Evolutionary conservation across 2,888 invertebrate genomes (phyloP).

Genomic region (Muscina levida): DNA sequence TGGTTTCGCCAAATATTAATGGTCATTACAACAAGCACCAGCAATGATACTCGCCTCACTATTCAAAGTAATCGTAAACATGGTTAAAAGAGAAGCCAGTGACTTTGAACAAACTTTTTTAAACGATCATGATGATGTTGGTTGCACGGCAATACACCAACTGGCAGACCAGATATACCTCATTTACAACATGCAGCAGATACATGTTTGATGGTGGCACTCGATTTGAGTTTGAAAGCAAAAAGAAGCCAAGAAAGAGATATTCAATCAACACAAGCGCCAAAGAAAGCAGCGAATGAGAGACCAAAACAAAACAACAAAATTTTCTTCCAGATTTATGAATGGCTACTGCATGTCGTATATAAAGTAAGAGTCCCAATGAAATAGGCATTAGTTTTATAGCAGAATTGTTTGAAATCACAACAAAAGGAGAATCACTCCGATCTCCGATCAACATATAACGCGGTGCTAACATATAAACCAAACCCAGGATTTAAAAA

Average conservation of each 20-base stretch:
- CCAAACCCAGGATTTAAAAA: background rate
- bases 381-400: conserved; percentile 59
- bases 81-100: conserved; percentile 38
- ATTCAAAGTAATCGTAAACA: conserved; percentile 46
- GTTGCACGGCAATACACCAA: too few relatives aligned
- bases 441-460: conserved; percentile 20
- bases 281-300: conserved; percentile 23
- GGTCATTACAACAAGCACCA: conserved; percentile 50
- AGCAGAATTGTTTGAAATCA: conserved; percentile 61
- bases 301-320: conserved; percentile 27
- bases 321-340: conserved; percentile 38
- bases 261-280: background rate
- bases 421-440: conserved; percentile 28
- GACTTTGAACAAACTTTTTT: conserved; percentile 27
- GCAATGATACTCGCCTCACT: conserved; percentile 18
- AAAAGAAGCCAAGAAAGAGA: conserved; percentile 37
- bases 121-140: too few relatives aligned
- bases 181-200: conserved; percentile 11
- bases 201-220: background rate
- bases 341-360: conserved; percentile 31
- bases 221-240: background rate
- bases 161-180: too few relatives aligned
- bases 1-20: conserved; percentile 53
- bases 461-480: conserved; percentile 33
- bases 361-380: conserved; percentile 49